phyloP scores from a whole-genome alignment of 2,113 vertebrate genomes.

The Parus major region DNA sequence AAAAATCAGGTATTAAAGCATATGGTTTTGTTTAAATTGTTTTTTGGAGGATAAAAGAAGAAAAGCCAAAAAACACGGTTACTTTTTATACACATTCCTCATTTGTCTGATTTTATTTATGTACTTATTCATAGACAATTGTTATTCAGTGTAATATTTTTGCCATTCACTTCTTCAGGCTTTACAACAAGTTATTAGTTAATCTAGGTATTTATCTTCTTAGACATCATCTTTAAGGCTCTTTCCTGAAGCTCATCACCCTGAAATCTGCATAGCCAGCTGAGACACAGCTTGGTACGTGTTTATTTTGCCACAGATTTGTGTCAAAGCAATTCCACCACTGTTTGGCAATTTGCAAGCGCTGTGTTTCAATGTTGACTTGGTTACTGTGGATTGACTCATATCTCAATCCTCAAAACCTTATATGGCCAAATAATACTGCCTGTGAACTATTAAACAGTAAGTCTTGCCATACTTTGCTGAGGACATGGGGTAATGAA shows the following conservation, averaged over 20 bases:
- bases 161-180: neutral
- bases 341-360: neutral
- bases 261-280: neutral
- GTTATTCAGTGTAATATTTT: neutral
- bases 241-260: neutral
- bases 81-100: neutral
- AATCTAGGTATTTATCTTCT: neutral
- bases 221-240: neutral
- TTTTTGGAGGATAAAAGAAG: neutral
- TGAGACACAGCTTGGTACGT: fast-evolving
- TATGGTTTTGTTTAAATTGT: neutral
- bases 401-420: neutral
- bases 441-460: neutral
- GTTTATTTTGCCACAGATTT: neutral
- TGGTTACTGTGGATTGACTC: conserved; percentile 38
- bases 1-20: neutral
- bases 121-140: neutral
- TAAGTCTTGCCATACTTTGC: neutral
- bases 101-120: neutral
- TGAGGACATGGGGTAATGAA: neutral
- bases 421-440: conserved; percentile 8
- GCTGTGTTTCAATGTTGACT: conserved; percentile 16
- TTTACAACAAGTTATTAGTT: neutral
- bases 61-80: neutral
- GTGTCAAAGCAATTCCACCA: neutral